Conservation (phyloP, 2,888 invertebrate species). For the Dryobotodes eremita region DNA sequence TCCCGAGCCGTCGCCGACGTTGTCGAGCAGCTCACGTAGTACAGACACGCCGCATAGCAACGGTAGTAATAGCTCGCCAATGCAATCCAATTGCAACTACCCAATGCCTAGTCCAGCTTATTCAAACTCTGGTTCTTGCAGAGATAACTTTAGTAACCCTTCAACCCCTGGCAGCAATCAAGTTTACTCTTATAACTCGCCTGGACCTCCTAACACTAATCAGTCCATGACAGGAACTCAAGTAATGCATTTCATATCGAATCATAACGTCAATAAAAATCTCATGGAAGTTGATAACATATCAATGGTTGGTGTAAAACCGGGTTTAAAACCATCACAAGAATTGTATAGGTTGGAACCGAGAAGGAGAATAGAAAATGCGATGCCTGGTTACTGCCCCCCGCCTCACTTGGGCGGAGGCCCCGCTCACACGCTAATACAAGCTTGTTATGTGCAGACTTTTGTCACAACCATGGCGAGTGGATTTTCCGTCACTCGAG, state of each 20-base stretch:
- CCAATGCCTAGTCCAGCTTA: conserved; percentile 89
- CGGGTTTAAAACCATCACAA: conserved; percentile 77
- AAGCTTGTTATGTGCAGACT: conserved; percentile 86
- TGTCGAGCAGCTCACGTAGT: conserved; percentile 89
- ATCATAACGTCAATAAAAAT: conserved; percentile 88
- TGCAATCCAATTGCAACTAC: conserved; percentile 82
- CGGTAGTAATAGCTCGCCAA: conserved; percentile 79
- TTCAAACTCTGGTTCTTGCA: conserved; percentile 85
- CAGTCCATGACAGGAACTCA: conserved; percentile 84
- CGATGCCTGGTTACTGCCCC: conserved; percentile 88
- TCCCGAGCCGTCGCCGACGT: conserved; percentile 92
- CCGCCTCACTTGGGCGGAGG: conserved; percentile 88
- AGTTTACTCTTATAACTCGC: conserved; percentile 82
- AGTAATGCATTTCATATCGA: conserved; percentile 89
- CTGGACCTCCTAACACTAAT: conserved; percentile 79
- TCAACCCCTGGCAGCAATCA: conserved; percentile 82
- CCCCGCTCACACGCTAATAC: conserved; percentile 85
- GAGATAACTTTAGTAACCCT: conserved; percentile 84
- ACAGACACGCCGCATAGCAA: conserved; percentile 88
- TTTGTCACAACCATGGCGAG: conserved; percentile 91
- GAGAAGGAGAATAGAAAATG: conserved; percentile 81
- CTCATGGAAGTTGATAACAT: conserved; percentile 89
- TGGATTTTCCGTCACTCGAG: conserved; percentile 94
- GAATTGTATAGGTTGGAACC: conserved; percentile 79
- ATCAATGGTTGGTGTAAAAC: conserved; percentile 88